Conservation (phyloP, 2,113 vertebrate genomes). For the Globicephala melas region DNA sequence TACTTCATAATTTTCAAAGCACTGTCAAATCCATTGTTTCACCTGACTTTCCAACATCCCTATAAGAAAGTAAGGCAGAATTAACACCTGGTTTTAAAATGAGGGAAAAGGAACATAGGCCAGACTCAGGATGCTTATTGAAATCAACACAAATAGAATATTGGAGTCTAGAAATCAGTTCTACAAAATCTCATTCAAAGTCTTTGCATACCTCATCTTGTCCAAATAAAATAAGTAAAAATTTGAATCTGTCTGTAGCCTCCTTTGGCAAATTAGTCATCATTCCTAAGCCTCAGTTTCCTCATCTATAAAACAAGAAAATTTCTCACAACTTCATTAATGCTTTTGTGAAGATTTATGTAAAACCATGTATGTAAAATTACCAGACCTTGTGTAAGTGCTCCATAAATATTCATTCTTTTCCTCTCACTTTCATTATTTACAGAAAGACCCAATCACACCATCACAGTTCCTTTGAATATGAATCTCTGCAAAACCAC, state of each 20-base stretch:
- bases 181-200: not conserved
- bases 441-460: not conserved
- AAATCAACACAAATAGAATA: not conserved
- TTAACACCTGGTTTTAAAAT: conserved; percentile 35
- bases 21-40: not conserved
- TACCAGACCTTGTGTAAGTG: not conserved
- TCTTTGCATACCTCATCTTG: not conserved
- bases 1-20: conserved; percentile 20
- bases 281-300: not conserved
- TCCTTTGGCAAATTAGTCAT: not conserved
- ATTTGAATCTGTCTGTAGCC: not conserved
- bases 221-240: not conserved
- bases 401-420: conserved; percentile 31
- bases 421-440: not conserved
- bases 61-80: not conserved
- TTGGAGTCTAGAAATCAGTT: not conserved
- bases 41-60: not conserved
- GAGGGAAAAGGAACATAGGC: not conserved
- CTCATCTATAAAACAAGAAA: not conserved
- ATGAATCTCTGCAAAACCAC: not conserved
- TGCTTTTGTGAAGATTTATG: not conserved
- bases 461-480: not conserved
- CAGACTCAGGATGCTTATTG: not conserved
- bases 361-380: not conserved
- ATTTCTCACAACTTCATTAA: not conserved